Conservation (phyloP, 2,113 vertebrate genomes). For the Tiliqua scincoides region DNA sequence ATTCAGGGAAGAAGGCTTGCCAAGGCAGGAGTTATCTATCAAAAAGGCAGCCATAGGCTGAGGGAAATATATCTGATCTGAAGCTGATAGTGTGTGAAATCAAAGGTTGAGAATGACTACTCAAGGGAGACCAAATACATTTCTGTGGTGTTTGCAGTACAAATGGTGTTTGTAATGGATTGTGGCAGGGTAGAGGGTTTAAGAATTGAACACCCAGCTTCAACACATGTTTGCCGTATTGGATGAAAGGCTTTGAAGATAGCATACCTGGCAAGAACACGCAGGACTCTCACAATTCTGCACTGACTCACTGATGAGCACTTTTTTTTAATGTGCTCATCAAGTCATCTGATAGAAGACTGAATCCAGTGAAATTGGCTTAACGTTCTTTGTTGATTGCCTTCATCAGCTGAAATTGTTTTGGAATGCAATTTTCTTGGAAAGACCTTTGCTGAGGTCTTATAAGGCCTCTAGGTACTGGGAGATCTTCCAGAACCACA, state of each 20-base stretch:
- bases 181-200: slow-evolving; percentile 63
- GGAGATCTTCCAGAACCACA: background rate
- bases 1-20: slow-evolving; percentile 56
- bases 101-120: slow-evolving; percentile 65
- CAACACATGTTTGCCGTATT: slow-evolving; percentile 9
- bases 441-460: background rate
- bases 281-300: slow-evolving; percentile 29
- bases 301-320: slow-evolving; percentile 31
- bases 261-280: slow-evolving; percentile 4
- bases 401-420: background rate
- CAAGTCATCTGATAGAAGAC: slow-evolving; percentile 27
- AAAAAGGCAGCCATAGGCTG: slow-evolving; percentile 62
- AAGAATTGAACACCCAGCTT: slow-evolving; percentile 41
- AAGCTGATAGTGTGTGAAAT: slow-evolving; percentile 71
- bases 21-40: slow-evolving; percentile 71
- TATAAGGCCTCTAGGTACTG: background rate
- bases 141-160: slow-evolving; percentile 54
- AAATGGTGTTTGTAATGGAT: slow-evolving; percentile 63
- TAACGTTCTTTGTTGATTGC: slow-evolving; percentile 14
- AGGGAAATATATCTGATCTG: slow-evolving; percentile 71
- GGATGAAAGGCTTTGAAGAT: slow-evolving; percentile 34
- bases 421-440: background rate
- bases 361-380: background rate
- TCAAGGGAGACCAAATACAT: slow-evolving; percentile 64
- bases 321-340: slow-evolving; percentile 41